Percentiles rank a stretch among this genome's conserved stretches.
Conservation (phyloP, 2,113 vertebrate genomes). For the Agapornis roseicollis region DNA sequence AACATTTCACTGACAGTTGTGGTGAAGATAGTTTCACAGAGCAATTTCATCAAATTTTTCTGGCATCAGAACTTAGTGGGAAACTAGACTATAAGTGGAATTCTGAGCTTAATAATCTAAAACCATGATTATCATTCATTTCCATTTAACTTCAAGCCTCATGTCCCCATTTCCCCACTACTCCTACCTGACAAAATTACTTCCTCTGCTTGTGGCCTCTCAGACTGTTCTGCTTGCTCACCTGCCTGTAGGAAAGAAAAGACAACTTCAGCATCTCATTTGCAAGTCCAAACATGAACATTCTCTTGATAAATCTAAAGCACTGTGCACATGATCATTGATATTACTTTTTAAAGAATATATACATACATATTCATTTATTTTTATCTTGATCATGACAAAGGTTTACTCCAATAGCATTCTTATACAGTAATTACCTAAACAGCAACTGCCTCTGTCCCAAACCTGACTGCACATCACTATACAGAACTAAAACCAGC, state of each 20-base stretch:
- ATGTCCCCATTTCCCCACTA: background rate
- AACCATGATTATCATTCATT: background rate
- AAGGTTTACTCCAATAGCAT: background rate
- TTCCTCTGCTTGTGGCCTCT: background rate
- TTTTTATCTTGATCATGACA: background rate
- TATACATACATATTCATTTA: fast-evolving
- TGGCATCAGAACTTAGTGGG: background rate
- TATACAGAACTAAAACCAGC: background rate
- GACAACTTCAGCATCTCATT: background rate
- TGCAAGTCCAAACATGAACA: background rate
- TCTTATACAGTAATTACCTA: background rate
- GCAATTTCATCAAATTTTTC: background rate
- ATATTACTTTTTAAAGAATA: fast-evolving
- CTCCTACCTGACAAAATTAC: background rate
- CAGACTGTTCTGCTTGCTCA: background rate
- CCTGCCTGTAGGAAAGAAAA: background rate
- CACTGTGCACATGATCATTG: fast-evolving
- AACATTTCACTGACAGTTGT: background rate
- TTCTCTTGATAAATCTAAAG: background rate
- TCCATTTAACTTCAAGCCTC: background rate
- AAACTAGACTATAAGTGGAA: background rate
- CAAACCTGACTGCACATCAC: background rate
- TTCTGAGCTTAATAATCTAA: background rate
- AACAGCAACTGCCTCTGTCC: background rate
- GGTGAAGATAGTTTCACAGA: background rate